These are phyloP conservation scores for Xanthia togata DNA, from an alignment of 2,888 invertebrate species.

Conservation along the genomic window DNA sequence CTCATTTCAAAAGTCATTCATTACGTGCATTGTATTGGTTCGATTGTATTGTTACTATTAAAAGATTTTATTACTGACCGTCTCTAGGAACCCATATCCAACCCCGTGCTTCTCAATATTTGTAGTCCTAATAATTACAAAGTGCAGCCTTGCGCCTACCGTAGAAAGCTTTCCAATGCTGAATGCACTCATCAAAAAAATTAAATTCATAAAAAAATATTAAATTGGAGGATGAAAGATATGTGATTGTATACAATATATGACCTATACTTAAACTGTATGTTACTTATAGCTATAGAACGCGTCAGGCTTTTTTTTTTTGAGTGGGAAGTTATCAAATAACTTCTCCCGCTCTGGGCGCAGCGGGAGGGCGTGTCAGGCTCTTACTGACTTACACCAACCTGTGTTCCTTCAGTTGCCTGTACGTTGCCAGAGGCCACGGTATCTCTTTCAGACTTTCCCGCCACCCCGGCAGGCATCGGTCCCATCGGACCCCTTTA, in stretches of 20 bases:
- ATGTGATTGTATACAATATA: neutral
- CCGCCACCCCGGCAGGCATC: too few species aligned
- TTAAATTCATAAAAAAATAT: too few species aligned
- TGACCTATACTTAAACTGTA: neutral
- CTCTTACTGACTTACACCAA: too few species aligned
- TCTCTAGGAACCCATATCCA: conserved; percentile 53
- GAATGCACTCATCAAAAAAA: neutral
- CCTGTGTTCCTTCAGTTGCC: too few species aligned
- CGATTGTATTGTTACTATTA: conserved; percentile 80
- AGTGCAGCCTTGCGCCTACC: neutral
- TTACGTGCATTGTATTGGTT: conserved; percentile 80
- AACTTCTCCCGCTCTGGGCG: too few species aligned
- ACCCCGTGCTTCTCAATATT: conserved; percentile 13
- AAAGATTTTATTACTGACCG: conserved; percentile 73
- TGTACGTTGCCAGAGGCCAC: too few species aligned
- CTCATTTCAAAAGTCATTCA: conserved; percentile 89
- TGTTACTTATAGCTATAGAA: neutral
- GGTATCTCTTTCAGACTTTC: too few species aligned
- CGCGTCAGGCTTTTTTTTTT: too few species aligned
- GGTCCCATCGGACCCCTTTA: too few species aligned
- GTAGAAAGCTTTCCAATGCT: neutral
- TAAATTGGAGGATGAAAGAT: neutral
- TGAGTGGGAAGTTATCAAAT: too few species aligned
- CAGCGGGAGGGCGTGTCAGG: too few species aligned
- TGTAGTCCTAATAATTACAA: neutral